phyloP scores from a whole-genome alignment of 2,888 invertebrate species.

The Muschampia plurimacula region DNA sequence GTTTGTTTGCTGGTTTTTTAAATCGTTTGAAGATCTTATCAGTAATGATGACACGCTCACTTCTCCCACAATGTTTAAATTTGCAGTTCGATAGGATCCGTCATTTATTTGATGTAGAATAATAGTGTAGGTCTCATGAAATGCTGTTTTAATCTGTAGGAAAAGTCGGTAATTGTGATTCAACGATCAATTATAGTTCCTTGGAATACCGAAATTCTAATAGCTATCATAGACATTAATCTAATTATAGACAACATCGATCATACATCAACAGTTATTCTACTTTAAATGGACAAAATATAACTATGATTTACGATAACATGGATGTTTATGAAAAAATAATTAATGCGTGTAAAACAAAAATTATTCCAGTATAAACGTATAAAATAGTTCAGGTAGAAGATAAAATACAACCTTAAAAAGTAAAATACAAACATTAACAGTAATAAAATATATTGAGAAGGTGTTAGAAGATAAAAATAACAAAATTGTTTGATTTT shows the following conservation, averaged over 20 bases:
- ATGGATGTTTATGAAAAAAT: background rate
- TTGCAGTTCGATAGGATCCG: too few relatives aligned
- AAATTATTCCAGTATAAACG: background rate
- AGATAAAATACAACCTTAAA: background rate
- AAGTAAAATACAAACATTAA: background rate
- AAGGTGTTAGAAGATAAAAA: too few relatives aligned
- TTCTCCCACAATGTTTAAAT: too few relatives aligned
- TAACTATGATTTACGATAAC: constrained; percentile 23
- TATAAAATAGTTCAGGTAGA: background rate
- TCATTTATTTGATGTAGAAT: too few relatives aligned
- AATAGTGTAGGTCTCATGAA: too few relatives aligned
- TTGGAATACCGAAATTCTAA: background rate
- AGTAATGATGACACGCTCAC: too few relatives aligned
- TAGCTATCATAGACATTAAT: constrained; percentile 15
- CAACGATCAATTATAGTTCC: background rate
- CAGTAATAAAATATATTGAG: background rate
- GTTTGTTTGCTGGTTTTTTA: too few relatives aligned
- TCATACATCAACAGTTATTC: constrained; percentile 28
- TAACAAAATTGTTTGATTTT: too few relatives aligned
- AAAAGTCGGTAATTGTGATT: background rate
- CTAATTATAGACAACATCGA: constrained; percentile 34
- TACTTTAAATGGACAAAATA: constrained; percentile 38
- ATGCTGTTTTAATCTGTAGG: too few relatives aligned
- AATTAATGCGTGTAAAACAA: background rate
- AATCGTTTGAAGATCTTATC: too few relatives aligned